Conservation (phyloP, 1,140 invertebrate genomes). For the Brachionus manjavacas region DNA sequence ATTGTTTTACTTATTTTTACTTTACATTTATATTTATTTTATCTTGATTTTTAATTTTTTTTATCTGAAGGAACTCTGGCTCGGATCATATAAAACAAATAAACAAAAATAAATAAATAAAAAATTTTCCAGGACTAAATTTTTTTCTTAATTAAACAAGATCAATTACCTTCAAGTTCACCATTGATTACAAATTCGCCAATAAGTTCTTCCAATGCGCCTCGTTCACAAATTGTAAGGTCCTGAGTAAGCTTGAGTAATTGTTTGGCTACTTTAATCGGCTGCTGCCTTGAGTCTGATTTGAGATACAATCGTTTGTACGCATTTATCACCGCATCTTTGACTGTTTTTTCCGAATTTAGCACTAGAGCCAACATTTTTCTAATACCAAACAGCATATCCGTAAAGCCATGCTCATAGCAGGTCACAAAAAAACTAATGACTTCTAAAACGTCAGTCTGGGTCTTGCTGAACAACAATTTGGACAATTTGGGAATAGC, state of each 20-base stretch:
- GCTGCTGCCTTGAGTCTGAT: conserved; percentile 41
- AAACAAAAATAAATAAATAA: too few relatives aligned
- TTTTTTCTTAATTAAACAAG: not conserved
- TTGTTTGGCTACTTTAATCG: not conserved
- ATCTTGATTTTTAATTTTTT: too few relatives aligned
- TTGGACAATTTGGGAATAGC: conserved; percentile 68
- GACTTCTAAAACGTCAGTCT: conserved; percentile 73
- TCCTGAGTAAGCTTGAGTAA: conserved; percentile 7
- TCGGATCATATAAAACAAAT: too few relatives aligned
- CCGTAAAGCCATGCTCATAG: conserved; percentile 70
- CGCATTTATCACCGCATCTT: conserved; percentile 63
- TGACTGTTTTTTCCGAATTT: conserved; percentile 65
- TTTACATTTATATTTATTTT: too few relatives aligned
- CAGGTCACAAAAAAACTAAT: conserved; percentile 73
- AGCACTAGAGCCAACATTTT: conserved; percentile 73
- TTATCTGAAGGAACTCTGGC: too few relatives aligned
- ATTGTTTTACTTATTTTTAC: too few relatives aligned
- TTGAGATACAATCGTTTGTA: conserved; percentile 66
- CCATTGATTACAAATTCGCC: conserved; percentile 35
- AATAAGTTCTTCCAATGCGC: conserved; percentile 9
- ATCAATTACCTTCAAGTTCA: conserved; percentile 1
- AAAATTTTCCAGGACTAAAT: not conserved
- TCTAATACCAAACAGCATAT: conserved; percentile 64
- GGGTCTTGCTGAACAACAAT: conserved; percentile 69
- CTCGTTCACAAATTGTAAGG: conserved; percentile 3